Evolutionary conservation across 2,113 vertebrate genomes (phyloP), one percentile per base, ranked within the genome.

Genomic region (Ammodytes marinus): DNA sequence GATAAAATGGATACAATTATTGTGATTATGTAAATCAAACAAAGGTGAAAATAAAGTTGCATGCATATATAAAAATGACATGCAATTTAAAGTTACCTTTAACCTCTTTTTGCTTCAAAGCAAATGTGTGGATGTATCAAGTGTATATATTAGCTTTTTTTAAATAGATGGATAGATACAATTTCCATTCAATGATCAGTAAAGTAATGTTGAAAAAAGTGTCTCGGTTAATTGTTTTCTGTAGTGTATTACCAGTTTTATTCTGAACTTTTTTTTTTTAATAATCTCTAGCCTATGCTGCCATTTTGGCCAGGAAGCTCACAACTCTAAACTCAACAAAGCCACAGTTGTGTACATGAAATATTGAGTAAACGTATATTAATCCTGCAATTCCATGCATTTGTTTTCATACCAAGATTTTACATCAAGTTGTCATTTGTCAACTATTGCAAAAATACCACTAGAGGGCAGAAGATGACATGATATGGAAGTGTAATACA

Each of bases 401-500:
- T 54, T 69, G n/a, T 19, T 27, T 27, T 27, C 27, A 27, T 27
- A 27, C 27, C 27, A 27, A 27, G 27, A 27, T 27, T 27, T 27
- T 27, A 27, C 27, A 27, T 27, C 27, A 27, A 27, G 27, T 27
- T 74, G 17, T 39, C 5, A 43, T 12, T 45, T 3, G 47, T 71
- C 43, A 64, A n/a, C n/a, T 58, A 17, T 55, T 74, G 1, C 35
- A 57, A 61, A 50, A 42, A 0, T 0, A 8, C 6, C 95, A 89
- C 80, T 83, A 94, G 95, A 92, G 91, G 91, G 92, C 86, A 85
- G 82, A 85, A 93, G 67, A 94, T 81, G 79, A 91, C 80, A 79
- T 49, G 46, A 69, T 40, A 88, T 90, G 52, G 35, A 27, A 49
- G 3, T 13, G 0, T 5, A 37, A 53, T 5, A n/a, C 55, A 45